phyloP scores from a whole-genome alignment of 1,140 invertebrate genomes.

The Zaprionus taronus region DNA sequence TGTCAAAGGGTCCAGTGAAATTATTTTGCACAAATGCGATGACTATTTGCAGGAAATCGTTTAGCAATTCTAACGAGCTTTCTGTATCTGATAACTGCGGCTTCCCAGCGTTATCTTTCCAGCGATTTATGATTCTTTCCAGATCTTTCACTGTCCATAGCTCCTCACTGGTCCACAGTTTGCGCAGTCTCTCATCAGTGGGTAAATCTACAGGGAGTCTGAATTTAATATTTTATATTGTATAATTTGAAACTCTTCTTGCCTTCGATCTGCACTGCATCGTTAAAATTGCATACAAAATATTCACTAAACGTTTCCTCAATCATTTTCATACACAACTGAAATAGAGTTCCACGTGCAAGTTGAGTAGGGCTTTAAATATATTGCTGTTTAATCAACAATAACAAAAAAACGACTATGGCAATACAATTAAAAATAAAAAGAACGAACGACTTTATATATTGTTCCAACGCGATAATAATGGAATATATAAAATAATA shows the following conservation, averaged over 20 bases:
- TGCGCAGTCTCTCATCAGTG: constrained; percentile 40
- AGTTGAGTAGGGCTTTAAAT: background rate
- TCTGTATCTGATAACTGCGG: background rate
- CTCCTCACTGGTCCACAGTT: constrained; percentile 46
- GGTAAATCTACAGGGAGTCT: constrained; percentile 27
- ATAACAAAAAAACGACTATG: background rate
- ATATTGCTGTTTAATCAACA: background rate
- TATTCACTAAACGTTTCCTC: constrained; percentile 48
- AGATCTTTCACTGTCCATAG: constrained; percentile 59
- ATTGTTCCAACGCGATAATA: background rate
- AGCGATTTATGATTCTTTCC: constrained; percentile 31
- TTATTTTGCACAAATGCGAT: constrained; percentile 92
- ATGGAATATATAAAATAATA: background rate
- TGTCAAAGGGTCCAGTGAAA: constrained; percentile 90
- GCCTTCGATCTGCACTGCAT: constrained; percentile 50
- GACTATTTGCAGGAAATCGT: constrained; percentile 84
- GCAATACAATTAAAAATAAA: background rate
- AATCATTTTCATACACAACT: constrained; percentile 46
- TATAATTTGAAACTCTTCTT: background rate
- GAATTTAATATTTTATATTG: background rate
- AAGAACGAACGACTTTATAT: background rate
- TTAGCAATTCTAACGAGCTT: constrained; percentile 9
- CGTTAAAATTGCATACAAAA: constrained; percentile 69
- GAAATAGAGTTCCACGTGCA: background rate
- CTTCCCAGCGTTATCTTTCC: constrained; percentile 27